Conservation (phyloP, 2,797 vertebrate genomes). For the Yasuhikotakia modesta region DNA sequence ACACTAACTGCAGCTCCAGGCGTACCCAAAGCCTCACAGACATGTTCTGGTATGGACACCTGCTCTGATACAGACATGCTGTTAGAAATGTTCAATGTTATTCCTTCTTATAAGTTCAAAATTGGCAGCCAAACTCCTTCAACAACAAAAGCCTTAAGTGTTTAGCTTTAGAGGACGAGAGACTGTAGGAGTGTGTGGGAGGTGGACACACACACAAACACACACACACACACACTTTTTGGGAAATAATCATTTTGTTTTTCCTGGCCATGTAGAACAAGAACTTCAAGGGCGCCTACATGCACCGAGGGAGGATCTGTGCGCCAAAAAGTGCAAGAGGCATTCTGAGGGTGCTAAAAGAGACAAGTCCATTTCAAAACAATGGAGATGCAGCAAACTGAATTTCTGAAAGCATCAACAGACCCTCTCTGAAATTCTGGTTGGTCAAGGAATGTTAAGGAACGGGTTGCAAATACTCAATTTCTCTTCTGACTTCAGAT, state of each 20-base stretch:
- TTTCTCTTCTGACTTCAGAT: no score
- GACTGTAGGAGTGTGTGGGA: conserved; percentile 33
- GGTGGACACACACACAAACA: conserved; percentile 5
- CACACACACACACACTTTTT: conserved; percentile 2
- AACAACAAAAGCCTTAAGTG: conserved; percentile 41
- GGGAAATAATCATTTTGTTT: background rate
- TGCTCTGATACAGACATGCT: conserved; percentile 44
- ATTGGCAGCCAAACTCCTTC: conserved; percentile 43
- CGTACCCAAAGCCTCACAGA: background rate
- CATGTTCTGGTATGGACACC: conserved; percentile 1
- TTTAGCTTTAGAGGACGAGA: conserved; percentile 24
- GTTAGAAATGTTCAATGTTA: conserved; percentile 30
- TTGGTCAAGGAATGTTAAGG: no score
- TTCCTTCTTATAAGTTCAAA: conserved; percentile 29
- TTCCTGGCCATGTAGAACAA: conserved; percentile 16
- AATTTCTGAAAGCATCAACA: background rate
- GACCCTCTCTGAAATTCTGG: no score
- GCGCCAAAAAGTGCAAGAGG: background rate
- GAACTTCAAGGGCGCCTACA: conserved; percentile 27
- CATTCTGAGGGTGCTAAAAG: background rate
- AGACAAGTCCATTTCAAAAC: background rate
- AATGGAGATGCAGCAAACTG: background rate
- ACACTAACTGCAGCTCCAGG: background rate
- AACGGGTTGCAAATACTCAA: no score
- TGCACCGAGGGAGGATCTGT: background rate